Conservation (phyloP, 2,113 vertebrate genomes). For the Oryctolagus cuniculus region DNA sequence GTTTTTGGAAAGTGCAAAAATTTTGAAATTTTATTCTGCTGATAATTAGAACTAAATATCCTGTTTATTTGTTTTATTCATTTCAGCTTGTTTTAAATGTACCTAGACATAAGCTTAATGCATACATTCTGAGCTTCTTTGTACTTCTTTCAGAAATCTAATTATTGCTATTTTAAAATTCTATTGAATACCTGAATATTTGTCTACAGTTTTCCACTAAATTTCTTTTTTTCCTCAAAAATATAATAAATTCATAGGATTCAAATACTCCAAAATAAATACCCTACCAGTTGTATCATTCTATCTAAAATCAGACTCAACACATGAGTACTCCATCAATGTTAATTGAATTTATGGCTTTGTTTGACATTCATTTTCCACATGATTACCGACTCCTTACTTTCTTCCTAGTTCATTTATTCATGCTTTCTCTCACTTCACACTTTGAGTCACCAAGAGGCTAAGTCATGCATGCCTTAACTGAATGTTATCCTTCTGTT, state of each 20-base stretch:
- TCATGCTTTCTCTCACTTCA: neutral
- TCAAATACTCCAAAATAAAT: neutral
- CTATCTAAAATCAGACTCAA: neutral
- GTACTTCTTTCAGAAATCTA: neutral
- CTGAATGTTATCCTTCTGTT: neutral
- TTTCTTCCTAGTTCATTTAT: neutral
- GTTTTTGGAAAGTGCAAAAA: neutral
- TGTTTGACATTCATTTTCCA: neutral
- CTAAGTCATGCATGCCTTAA: neutral
- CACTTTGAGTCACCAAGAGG: neutral
- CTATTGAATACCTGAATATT: neutral
- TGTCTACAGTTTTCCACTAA: neutral
- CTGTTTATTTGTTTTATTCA: neutral
- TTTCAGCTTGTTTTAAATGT: conserved; percentile 20
- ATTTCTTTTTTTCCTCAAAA: neutral
- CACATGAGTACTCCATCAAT: neutral
- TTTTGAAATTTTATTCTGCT: neutral
- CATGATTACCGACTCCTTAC: neutral
- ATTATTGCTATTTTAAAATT: neutral
- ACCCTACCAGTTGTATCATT: neutral
- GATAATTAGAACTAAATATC: neutral
- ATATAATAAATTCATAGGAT: neutral
- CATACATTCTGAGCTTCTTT: neutral
- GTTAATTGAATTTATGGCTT: neutral
- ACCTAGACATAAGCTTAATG: neutral